Percentiles rank a stretch among this genome's conserved stretches.
phyloP scores from a whole-genome alignment of 1,140 invertebrate genomes.

The Trialeurodes vaporariorum region DNA sequence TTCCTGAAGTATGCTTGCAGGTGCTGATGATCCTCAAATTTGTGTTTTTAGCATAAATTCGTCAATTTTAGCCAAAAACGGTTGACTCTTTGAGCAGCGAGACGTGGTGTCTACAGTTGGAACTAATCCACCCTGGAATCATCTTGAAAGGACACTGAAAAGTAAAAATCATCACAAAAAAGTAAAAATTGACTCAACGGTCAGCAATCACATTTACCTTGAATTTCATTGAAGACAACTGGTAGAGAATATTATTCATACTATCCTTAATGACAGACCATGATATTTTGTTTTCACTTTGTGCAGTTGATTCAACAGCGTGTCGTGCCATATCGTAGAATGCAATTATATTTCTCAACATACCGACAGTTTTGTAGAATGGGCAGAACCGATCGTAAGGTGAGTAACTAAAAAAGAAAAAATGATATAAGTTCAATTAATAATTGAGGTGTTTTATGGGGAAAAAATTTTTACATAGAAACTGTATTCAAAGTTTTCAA shows the following conservation, averaged over 20 bases:
- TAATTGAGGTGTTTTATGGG: background rate
- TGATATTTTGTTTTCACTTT: slow-evolving; percentile 98
- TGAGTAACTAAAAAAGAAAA: slow-evolving; percentile 61
- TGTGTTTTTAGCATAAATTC: too few relatives aligned
- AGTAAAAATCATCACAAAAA: too few relatives aligned
- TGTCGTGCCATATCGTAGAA: slow-evolving; percentile 98
- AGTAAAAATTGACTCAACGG: too few relatives aligned
- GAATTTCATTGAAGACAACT: slow-evolving; percentile 99
- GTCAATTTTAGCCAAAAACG: too few relatives aligned
- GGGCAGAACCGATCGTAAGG: slow-evolving; percentile 97
- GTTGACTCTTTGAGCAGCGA: too few relatives aligned
- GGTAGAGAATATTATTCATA: slow-evolving; percentile 93
- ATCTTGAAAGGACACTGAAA: too few relatives aligned
- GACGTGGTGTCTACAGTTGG: too few relatives aligned
- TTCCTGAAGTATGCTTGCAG: too few relatives aligned
- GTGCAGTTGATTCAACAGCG: slow-evolving; percentile 93
- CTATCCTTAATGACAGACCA: slow-evolving; percentile 95
- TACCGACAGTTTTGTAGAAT: slow-evolving; percentile 99
- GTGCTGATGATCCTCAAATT: too few relatives aligned
- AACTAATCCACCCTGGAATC: too few relatives aligned
- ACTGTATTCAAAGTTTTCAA: too few relatives aligned
- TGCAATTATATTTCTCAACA: slow-evolving; percentile 96
- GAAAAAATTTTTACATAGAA: slow-evolving; percentile 11
- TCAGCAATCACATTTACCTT: slow-evolving; percentile 59
- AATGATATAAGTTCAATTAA: slow-evolving; percentile 14